Conservation (phyloP, 2,888 invertebrate species). For the Laothoe populi region DNA sequence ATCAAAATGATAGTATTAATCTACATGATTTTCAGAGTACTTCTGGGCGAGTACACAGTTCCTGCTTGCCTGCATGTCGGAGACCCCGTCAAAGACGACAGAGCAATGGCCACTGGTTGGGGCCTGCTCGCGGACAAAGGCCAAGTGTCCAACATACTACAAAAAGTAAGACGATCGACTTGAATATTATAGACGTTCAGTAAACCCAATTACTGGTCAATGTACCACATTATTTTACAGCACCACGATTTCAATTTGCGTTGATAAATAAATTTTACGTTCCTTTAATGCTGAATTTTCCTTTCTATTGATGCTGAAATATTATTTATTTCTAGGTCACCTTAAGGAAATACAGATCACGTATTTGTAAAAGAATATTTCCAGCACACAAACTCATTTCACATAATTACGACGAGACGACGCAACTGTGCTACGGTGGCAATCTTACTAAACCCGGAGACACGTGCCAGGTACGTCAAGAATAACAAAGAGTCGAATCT, state of each 20-base stretch:
- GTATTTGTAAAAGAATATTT: not conserved
- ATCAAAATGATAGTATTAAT: no score
- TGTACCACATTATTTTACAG: no score
- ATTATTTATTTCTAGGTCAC: not conserved
- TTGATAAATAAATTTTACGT: no score
- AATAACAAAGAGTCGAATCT: no score
- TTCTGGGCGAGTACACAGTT: conserved; percentile 8
- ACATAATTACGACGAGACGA: not conserved
- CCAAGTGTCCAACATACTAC: not conserved
- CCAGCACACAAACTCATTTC: not conserved
- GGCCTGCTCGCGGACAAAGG: conserved; percentile 12
- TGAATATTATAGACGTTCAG: no score
- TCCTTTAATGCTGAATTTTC: not conserved
- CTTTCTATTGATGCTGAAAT: not conserved
- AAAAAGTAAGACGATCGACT: not conserved
- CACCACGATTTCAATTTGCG: not conserved
- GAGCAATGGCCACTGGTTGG: conserved; percentile 18
- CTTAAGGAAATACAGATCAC: not conserved
- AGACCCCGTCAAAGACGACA: not conserved
- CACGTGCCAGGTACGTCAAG: conserved; percentile 5
- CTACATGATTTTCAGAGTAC: conserved; percentile 1
- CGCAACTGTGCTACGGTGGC: conserved; percentile 8
- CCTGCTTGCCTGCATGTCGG: conserved; percentile 19
- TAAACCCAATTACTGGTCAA: no score
- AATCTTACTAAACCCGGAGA: not conserved